Evolutionary conservation across 1,140 invertebrate genomes (phyloP).

Genomic region (Archivesica marissinica): DNA sequence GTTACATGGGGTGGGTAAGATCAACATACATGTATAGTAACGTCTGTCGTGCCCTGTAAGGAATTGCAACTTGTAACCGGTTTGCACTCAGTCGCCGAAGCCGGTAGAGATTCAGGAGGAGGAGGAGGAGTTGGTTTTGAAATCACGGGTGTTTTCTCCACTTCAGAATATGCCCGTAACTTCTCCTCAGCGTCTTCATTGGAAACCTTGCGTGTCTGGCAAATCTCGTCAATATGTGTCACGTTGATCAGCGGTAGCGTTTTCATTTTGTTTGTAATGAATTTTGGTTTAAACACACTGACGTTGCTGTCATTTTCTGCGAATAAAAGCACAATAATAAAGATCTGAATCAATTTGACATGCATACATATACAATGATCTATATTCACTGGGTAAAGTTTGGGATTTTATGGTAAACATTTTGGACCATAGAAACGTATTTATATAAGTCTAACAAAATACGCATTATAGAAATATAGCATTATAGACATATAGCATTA

Average conservation of each 20-base stretch:
- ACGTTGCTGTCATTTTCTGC: background rate
- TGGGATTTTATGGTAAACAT: background rate
- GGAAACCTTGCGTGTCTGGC: background rate
- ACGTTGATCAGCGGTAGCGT: slow-evolving; percentile 7
- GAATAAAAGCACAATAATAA: background rate
- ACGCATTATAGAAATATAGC: no score
- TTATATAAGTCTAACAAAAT: no score
- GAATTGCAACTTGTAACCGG: no score
- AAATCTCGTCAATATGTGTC: background rate
- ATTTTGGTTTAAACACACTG: background rate
- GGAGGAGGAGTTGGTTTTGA: slow-evolving; percentile 1
- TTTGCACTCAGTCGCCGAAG: no score
- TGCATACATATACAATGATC: background rate
- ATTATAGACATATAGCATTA: no score
- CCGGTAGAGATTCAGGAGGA: no score
- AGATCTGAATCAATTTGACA: background rate
- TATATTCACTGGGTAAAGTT: background rate
- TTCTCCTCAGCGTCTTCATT: slow-evolving; percentile 16
- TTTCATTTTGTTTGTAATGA: slow-evolving; percentile 23
- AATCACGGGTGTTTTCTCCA: background rate
- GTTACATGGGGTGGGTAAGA: no score
- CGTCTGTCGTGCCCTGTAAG: no score
- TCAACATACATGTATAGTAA: no score
- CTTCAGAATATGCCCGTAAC: background rate
- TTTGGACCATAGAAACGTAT: background rate